Conservation (phyloP, 2,113 vertebrate species). For the Chaetodon trifascialis region DNA sequence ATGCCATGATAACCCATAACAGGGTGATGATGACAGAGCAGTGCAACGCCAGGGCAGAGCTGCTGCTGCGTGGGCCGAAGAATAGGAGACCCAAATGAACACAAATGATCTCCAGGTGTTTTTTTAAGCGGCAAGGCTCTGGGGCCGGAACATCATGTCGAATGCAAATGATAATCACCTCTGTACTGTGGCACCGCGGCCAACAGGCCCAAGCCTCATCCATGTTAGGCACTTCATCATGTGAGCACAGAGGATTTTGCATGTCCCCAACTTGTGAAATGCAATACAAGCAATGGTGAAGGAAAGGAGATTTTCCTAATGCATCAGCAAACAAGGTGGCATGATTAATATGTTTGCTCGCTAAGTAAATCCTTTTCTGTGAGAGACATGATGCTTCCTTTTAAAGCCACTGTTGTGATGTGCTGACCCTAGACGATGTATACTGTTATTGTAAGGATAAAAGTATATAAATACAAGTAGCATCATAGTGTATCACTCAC, state of each 20-base stretch:
- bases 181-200: slow-evolving; percentile 52
- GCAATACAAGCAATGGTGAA: slow-evolving; percentile 43
- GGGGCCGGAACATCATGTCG: slow-evolving; percentile 61
- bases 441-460: slow-evolving; percentile 17
- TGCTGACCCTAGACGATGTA: neutral
- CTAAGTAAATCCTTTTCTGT: slow-evolving; percentile 62
- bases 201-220: slow-evolving; percentile 61
- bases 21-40: slow-evolving; percentile 24
- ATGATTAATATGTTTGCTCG: slow-evolving; percentile 63
- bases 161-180: slow-evolving; percentile 82
- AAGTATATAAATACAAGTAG: slow-evolving; percentile 5
- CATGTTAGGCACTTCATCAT: slow-evolving; percentile 51
- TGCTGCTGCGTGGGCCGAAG: slow-evolving; percentile 19
- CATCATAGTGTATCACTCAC: neutral
- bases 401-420: neutral
- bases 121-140: slow-evolving; percentile 63
- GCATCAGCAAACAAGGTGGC: slow-evolving; percentile 57
- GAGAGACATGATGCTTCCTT: slow-evolving; percentile 11
- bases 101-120: slow-evolving; percentile 80
- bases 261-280: slow-evolving; percentile 69
- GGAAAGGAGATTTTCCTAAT: slow-evolving; percentile 75
- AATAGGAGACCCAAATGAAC: slow-evolving; percentile 79
- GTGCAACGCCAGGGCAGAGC: neutral
- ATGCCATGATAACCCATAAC: slow-evolving; percentile 31
- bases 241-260: slow-evolving; percentile 65